Percentiles rank a stretch among this genome's conserved stretches.
phyloP scores from a whole-genome alignment of 2,888 invertebrate species.

The Danaus chrysippus region DNA sequence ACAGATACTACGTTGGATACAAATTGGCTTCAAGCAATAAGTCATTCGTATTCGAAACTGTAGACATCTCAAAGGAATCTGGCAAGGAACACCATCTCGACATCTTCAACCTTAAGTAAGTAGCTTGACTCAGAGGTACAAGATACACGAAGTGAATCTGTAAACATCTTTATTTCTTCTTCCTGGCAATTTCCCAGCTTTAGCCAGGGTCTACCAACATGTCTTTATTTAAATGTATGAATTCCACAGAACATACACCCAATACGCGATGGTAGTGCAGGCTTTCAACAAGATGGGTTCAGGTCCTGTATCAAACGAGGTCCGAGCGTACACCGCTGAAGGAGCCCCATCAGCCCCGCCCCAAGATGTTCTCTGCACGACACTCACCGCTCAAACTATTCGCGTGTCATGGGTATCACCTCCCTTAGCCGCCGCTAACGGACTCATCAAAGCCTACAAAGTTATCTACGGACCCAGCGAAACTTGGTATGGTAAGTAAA shows the following conservation, averaged over 20 bases:
- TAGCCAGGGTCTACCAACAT: too few relatives aligned
- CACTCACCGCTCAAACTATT: slow-evolving; percentile 95
- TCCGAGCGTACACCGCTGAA: slow-evolving; percentile 95
- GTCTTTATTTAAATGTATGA: slow-evolving; percentile 1
- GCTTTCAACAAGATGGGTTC: slow-evolving; percentile 96
- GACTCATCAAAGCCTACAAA: slow-evolving; percentile 97
- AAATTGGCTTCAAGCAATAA: slow-evolving; percentile 91
- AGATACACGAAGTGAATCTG: too few relatives aligned
- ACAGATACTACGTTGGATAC: slow-evolving; percentile 94
- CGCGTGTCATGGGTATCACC: slow-evolving; percentile 97
- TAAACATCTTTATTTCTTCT: too few relatives aligned
- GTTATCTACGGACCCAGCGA: slow-evolving; percentile 95
- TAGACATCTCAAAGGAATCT: slow-evolving; percentile 94
- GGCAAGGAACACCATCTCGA: slow-evolving; percentile 93
- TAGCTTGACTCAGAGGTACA: background rate
- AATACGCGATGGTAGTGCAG: slow-evolving; percentile 97
- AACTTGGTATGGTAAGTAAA: slow-evolving; percentile 91
- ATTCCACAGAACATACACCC: slow-evolving; percentile 88
- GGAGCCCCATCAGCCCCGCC: slow-evolving; percentile 95
- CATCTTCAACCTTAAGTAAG: slow-evolving; percentile 86
- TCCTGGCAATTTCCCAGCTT: too few relatives aligned
- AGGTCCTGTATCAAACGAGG: slow-evolving; percentile 93
- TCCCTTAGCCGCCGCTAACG: slow-evolving; percentile 93
- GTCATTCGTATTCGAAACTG: slow-evolving; percentile 93
- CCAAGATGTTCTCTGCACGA: slow-evolving; percentile 94